Evolutionary conservation across 2,888 invertebrate genomes (phyloP), one percentile per base, ranked within the genome.

Genomic region (Petrophora chlorosata): DNA sequence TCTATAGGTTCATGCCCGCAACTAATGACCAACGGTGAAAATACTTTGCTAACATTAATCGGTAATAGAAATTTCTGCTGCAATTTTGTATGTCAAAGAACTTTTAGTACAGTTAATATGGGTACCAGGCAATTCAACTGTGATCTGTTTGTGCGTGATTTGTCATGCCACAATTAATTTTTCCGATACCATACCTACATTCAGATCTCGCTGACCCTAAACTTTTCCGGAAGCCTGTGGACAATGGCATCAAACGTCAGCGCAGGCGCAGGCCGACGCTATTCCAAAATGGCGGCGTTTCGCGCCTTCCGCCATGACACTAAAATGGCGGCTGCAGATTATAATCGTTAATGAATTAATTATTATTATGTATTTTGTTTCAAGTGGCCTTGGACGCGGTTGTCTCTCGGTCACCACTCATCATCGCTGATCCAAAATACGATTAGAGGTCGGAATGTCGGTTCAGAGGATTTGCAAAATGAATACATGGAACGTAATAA

Each of bases 381-480:
- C 75, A 65, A 63, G 73, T 83, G 84, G 79, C 89, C 89, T 89
- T 89, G 84, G 62, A 62, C 56, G 77, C 76, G 83, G 79, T 79
- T 78, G 73, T 22, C 46, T 45, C 74, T 70, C 74, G 77, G 79
- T 81, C 81, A 85, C 81, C 77, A 75, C 62, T 77, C 75, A 77
- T 79, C 74, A 79, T 73, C 70, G 62, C 76, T 73, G 87, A 88
- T 87, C 62, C 61, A 57, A 73, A 76, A 61, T 17, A 40, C 35
- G 88, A 87, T 88, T 79, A 68, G 64, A 67, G 84, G 79, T 83
- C 82, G 79, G 47, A 69, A 75, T 66, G 71, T 73, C 74, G 85
- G 87, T 86, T 88, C 87, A 88, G 72, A 77, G 85, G 73, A 78
- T 85, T 79, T 70, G 59, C 58, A 72, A 76, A 83, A 81, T 49